Base-by-base conservation (phyloP, 2,797 vertebrate species). In the Silurus aristotelis region DNA sequence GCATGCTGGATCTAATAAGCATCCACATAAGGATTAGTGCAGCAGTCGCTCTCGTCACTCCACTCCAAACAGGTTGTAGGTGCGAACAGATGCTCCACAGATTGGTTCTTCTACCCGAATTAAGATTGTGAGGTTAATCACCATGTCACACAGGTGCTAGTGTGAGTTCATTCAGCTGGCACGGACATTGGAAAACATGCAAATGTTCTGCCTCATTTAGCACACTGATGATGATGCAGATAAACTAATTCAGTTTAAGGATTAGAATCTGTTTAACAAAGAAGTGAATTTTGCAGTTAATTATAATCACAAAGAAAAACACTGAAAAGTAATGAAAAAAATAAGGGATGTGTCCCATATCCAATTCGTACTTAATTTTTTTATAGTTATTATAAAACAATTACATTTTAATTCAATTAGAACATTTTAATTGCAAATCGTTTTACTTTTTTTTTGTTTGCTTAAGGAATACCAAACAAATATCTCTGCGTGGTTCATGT, bases 81-180 rank as follows among this genome's bases (percentile, higher is more conserved):
- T 93, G 90, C 91, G 92, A 92, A 94, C 94, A 95, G 94, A 93
- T 95, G 93, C 92, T 91, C 87, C 87, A 91, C 90, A 94, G 94
- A 95, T 94, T 94, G 93, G 92, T 94, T 93, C 91, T 88, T 92
- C 89, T 94, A 93, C 95, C 94, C 94, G 43, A 93, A 93, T 95
- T 95, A 94, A 94, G 95, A 91, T 92, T 93, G 91, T 80, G 63
- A 89, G 92, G 90, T 92, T 92, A 91, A 92, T 31, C 10, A 5
- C 3, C 10, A 2, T 55, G 78, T 67, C 46, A 55, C 15, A 12
- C 79, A 81, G 64, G 64, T 31, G 79, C 8, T 13, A 20, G 20
- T 27, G 46, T 9, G 38, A 46, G 61, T 27, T 80, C 43, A 19
- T 20, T 80, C 63, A 6, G 46, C 43, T 81, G 79, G 46, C 15